phyloP scores from a whole-genome alignment of 2,888 invertebrate genomes.

The Peribatodes rhomboidaria region DNA sequence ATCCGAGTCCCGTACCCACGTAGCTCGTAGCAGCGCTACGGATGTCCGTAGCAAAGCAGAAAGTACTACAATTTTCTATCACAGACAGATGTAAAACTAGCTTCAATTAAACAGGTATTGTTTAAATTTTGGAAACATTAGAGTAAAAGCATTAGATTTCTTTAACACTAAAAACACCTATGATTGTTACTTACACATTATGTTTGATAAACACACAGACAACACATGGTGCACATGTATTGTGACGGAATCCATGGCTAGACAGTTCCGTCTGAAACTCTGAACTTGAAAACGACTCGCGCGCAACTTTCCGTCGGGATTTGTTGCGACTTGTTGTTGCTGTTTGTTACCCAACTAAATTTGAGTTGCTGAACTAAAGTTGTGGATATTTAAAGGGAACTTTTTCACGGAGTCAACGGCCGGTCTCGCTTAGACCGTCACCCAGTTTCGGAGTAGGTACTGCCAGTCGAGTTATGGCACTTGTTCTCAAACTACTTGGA shows the following conservation, averaged over 20 bases:
- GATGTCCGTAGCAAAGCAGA: constrained; percentile 46
- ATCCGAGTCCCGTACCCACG: constrained; percentile 47
- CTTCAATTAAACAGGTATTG: too few relatives aligned
- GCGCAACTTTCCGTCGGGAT: constrained; percentile 82
- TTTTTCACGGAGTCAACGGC: constrained; percentile 87
- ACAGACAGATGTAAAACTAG: not conserved
- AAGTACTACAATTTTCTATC: not conserved
- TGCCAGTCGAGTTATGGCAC: constrained; percentile 84
- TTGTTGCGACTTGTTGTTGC: constrained; percentile 85
- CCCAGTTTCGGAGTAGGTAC: constrained; percentile 82
- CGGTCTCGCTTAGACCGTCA: constrained; percentile 83
- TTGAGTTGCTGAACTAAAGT: constrained; percentile 86
- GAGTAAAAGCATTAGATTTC: too few relatives aligned
- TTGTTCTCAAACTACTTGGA: constrained; percentile 85
- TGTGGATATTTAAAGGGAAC: constrained; percentile 86
- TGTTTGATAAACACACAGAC: not conserved
- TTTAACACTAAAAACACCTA: not conserved
- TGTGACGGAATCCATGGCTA: constrained; percentile 28
- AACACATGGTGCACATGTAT: constrained; percentile 5
- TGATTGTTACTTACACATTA: not conserved
- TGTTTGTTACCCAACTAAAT: constrained; percentile 85
- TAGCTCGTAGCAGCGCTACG: constrained; percentile 47
- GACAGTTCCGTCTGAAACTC: constrained; percentile 49
- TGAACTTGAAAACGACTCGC: constrained; percentile 85
- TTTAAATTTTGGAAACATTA: too few relatives aligned